These are phyloP conservation scores for Stichopus chloronotus DNA, from an alignment of 35 echinoderm and acorn worm species.

Conservation along the genomic window DNA sequence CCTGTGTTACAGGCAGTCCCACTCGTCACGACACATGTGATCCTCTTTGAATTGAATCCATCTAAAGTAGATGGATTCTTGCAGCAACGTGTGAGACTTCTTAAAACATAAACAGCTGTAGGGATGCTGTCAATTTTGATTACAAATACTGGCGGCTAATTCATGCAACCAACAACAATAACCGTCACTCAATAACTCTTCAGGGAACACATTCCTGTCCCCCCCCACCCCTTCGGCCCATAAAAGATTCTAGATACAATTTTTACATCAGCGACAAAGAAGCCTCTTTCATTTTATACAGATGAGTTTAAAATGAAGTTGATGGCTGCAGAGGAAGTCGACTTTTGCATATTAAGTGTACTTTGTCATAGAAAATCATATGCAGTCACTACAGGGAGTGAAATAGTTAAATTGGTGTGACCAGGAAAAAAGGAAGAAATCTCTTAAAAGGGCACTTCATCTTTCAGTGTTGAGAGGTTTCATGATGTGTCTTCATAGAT, in stretches of 20 bases:
- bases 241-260: not conserved
- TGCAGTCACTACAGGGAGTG: not conserved
- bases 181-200: conserved; percentile 8
- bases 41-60: not conserved
- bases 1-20: too few relatives aligned
- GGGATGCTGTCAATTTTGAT: conserved; percentile 30
- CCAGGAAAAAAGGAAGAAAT: not conserved
- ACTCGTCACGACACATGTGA: not conserved
- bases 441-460: not conserved
- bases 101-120: conserved; percentile 32
- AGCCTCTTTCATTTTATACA: not conserved
- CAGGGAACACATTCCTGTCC: not conserved
- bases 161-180: not conserved
- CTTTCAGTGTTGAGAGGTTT: not conserved
- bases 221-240: conserved; percentile 9
- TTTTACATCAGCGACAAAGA: not conserved
- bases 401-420: not conserved
- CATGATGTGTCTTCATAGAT: too few relatives aligned
- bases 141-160: conserved; percentile 37
- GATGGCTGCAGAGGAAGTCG: not conserved
- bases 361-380: not conserved
- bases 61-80: not conserved
- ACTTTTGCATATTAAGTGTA: not conserved
- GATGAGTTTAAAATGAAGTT: not conserved
- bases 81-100: not conserved